Percentiles rank a stretch among this genome's conserved stretches.
phyloP scores from a whole-genome alignment of 2,113 vertebrate genomes.

The Sturnira hondurensis region DNA sequence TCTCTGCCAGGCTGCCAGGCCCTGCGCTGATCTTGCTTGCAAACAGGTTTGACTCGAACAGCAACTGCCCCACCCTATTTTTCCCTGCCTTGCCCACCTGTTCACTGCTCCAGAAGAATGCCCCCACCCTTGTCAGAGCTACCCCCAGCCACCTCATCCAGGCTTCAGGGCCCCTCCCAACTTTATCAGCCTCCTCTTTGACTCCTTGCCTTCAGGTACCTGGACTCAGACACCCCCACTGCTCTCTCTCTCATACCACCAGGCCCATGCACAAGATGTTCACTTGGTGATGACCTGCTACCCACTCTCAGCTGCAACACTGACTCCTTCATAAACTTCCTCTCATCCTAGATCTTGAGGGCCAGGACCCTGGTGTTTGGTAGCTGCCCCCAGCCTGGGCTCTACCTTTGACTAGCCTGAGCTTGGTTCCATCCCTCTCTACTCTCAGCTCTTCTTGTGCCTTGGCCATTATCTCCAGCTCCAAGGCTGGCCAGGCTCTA shows the following conservation, averaged over 20 bases:
- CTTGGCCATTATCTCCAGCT: background rate
- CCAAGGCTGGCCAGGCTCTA: background rate
- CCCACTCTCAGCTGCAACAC: background rate
- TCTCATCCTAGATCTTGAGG: background rate
- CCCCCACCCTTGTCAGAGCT: background rate
- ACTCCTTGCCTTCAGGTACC: background rate
- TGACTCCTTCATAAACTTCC: background rate
- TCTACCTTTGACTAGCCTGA: background rate
- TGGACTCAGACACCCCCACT: background rate
- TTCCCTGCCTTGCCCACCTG: slow-evolving; percentile 43
- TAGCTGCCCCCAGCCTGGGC: background rate
- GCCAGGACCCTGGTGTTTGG: background rate
- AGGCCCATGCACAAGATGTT: background rate
- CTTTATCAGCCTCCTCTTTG: background rate
- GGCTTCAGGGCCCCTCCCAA: background rate
- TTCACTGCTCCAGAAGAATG: slow-evolving; percentile 9
- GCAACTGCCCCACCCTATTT: slow-evolving; percentile 52
- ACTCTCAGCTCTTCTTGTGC: background rate
- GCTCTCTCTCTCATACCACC: background rate
- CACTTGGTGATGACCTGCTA: background rate
- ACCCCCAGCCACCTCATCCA: background rate
- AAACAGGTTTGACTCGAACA: slow-evolving; percentile 70
- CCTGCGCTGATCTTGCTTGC: slow-evolving; percentile 42
- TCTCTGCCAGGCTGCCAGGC: slow-evolving; percentile 49
- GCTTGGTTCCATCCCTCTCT: background rate